A percentile compares a stretch with the other conserved stretches of the same genome.
Evolutionary conservation across 2,113 vertebrate genomes (phyloP).

Genomic region (Neoarius graeffei): DNA sequence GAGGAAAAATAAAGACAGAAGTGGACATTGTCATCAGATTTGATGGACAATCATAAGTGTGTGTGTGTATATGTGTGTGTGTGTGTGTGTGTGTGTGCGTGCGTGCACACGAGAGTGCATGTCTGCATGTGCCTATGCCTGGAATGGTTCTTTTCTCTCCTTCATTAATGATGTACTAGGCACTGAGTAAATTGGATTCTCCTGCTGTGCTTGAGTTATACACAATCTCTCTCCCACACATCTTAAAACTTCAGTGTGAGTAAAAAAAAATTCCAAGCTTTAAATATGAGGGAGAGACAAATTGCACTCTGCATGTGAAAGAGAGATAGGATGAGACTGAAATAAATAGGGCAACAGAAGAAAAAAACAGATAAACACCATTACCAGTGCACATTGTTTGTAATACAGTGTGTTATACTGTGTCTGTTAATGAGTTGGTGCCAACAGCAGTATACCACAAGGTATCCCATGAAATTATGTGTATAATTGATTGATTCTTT

Average conservation of each 20-base stretch:
- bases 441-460: too few species aligned
- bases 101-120: neutral
- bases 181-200: conserved; percentile 32
- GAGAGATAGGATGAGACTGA: neutral
- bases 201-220: conserved; percentile 30
- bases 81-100: neutral
- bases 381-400: neutral
- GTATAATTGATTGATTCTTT: too few species aligned
- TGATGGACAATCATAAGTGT: neutral
- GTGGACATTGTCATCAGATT: too few species aligned
- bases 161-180: conserved; percentile 46
- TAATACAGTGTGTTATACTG: too few species aligned
- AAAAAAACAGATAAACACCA: neutral
- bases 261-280: conserved; percentile 24
- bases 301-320: conserved; percentile 1
- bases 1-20: too few species aligned
- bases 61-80: conserved; percentile 3
- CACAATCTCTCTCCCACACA: neutral
- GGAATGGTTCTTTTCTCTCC: neutral
- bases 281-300: neutral
- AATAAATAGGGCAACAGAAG: neutral
- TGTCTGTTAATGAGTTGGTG: neutral
- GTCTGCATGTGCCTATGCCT: neutral
- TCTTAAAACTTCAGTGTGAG: conserved; percentile 37
- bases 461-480: too few species aligned